Evolutionary conservation across 2,888 invertebrate species (phyloP).

Genomic region (Agrochola macilenta): DNA sequence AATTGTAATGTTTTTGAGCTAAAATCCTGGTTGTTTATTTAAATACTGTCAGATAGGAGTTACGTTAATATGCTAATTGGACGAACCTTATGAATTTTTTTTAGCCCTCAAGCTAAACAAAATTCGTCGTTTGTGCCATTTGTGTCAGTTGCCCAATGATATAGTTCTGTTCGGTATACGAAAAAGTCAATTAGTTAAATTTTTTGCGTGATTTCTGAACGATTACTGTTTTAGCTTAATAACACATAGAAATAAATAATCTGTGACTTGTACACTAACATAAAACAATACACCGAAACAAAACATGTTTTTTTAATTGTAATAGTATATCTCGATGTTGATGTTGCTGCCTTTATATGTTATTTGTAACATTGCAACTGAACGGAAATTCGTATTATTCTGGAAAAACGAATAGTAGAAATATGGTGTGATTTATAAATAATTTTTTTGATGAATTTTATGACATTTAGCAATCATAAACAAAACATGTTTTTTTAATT

Average conservation of each 20-base stretch:
- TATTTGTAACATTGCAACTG: not conserved
- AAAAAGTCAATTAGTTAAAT: conserved; percentile 27
- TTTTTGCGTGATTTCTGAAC: conserved; percentile 11
- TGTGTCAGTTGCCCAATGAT: not conserved
- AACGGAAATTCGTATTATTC: not conserved
- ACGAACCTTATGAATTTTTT: too few species aligned
- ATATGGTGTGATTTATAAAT: not conserved
- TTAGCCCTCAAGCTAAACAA: too few species aligned
- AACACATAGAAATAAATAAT: not conserved
- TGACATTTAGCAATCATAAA: not conserved
- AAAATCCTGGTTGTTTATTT: not conserved
- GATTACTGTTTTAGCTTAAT: conserved; percentile 4
- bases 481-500: not conserved
- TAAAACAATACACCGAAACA: not conserved
- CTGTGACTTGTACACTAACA: not conserved
- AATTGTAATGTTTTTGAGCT: conserved; percentile 20
- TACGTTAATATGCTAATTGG: not conserved
- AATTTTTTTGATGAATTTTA: conserved; percentile 3
- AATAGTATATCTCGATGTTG: too few species aligned
- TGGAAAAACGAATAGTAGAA: not conserved
- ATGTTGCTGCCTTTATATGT: not conserved
- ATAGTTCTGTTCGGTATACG: not conserved
- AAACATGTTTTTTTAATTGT: not conserved
- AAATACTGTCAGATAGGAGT: not conserved
- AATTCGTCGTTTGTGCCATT: not conserved